Base-by-base conservation (phyloP, 2,797 vertebrate species). In the Anabas testudineus region DNA sequence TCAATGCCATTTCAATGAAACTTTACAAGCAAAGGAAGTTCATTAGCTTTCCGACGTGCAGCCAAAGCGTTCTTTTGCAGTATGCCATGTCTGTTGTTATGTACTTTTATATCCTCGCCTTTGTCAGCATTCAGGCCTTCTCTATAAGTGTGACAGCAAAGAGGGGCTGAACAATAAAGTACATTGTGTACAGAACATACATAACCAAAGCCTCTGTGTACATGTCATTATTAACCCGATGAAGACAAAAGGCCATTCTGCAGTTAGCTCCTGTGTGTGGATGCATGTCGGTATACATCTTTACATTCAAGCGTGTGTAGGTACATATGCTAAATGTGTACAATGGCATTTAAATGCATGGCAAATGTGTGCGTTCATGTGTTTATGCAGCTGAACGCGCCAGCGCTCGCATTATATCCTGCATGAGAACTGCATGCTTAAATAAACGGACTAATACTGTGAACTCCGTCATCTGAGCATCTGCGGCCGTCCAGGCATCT, bases 81-180 rank as follows among this genome's bases (percentile, higher is more conserved):
- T 59, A 14, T 54, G 34, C 42, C 26, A 43, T 45, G 16, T 77
- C 42, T 78, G 49, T 68, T 70, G 60, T 63, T n/a, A 19, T 74
- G 46, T 77, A 69, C 61, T 19, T 60, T 47, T 71, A 30, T 76
- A 75, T 85, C 63, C 26, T 74, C 65, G 78, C 74, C 77, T 79
- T 69, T 80, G 66, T 81, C 55, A 54, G 70, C 71, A 54, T 57
- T 69, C 60, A 15, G 56, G 66, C 77, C 80, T 75, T 69, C 78
- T 76, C 72, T 73, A 36, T 80, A 71, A 61, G 54, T 73, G 74
- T 76, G 69, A 70, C 72, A 72, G 57, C 53, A 59, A 41, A 49
- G 54, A 61, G 52, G 34, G 45, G 47, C 57, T 61, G 43, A 78
- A 79, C 61, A 80, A 85, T 84, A 87, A 87, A 82, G 76, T 76